phyloP scores from a whole-genome alignment of 1,140 invertebrate genomes.

The Monomorium pharaonis region DNA sequence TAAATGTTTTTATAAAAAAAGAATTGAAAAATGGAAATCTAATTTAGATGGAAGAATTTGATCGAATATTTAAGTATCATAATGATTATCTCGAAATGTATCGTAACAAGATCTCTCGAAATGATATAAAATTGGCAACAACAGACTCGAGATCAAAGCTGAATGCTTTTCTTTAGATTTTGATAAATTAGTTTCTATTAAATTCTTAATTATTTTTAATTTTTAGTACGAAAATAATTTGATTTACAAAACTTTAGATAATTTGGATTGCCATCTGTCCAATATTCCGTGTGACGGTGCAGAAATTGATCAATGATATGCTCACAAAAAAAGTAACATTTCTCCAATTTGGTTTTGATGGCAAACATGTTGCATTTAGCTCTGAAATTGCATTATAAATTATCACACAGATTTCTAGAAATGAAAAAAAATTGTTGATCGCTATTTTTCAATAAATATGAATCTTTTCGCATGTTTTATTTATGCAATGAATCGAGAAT shows the following conservation, averaged over 20 bases:
- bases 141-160: neutral
- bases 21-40: neutral
- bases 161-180: slow-evolving; percentile 31
- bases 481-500: neutral
- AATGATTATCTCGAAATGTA: neutral
- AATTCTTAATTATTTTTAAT: no score
- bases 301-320: slow-evolving; percentile 38
- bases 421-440: neutral
- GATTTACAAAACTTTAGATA: neutral
- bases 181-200: slow-evolving; percentile 26
- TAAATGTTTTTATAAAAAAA: slow-evolving; percentile 77
- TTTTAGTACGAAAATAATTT: slow-evolving; percentile 58
- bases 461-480: neutral
- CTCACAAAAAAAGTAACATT: slow-evolving; percentile 55
- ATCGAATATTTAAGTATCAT: neutral
- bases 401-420: neutral
- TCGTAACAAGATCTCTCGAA: neutral
- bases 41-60: neutral
- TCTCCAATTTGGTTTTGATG: neutral
- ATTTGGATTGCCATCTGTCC: slow-evolving; percentile 24
- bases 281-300: slow-evolving; percentile 52
- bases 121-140: neutral
- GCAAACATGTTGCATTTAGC: neutral
- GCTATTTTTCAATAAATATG: neutral
- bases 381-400: slow-evolving; percentile 9